Evolutionary conservation across 2,113 vertebrate species (phyloP).

Genomic region (Electrona antarctica): DNA sequence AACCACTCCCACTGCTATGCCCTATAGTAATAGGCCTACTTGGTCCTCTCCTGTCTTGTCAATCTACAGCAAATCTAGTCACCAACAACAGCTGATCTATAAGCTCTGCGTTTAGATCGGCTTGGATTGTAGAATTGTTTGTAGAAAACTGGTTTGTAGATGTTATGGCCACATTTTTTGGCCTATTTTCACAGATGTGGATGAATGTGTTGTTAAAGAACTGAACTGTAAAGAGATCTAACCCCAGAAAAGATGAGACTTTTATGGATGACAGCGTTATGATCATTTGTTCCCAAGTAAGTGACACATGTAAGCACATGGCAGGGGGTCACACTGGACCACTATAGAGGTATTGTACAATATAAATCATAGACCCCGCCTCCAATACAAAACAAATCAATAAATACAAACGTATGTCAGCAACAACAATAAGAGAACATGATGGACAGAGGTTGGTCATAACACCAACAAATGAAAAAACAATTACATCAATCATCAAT

Average conservation of each 20-base stretch:
- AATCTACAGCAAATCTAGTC: too few relatives aligned
- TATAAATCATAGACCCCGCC: slow-evolving; percentile 33
- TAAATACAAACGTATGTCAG: slow-evolving; percentile 59
- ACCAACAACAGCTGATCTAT: too few relatives aligned
- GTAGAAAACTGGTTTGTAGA: too few relatives aligned
- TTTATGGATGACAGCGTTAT: slow-evolving; percentile 51
- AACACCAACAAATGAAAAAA: slow-evolving; percentile 24
- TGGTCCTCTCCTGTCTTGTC: too few relatives aligned
- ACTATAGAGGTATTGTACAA: slow-evolving; percentile 38
- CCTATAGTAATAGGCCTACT: too few relatives aligned
- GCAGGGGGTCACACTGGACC: slow-evolving; percentile 18
- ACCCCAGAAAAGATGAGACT: slow-evolving; percentile 41
- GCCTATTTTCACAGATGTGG: too few relatives aligned
- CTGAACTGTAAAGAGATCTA: slow-evolving; percentile 45
- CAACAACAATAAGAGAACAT: slow-evolving; percentile 13
- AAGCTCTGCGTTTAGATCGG: too few relatives aligned
- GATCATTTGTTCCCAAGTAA: slow-evolving; percentile 51
- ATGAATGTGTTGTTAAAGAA: slow-evolving; percentile 49
- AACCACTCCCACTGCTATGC: too few relatives aligned
- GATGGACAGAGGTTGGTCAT: slow-evolving; percentile 23
- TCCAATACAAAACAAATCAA: slow-evolving; percentile 37
- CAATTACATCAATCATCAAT: slow-evolving; percentile 11
- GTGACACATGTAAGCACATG: slow-evolving; percentile 46
- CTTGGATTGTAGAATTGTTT: too few relatives aligned
- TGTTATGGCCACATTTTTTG: too few relatives aligned